Percentiles rank a stretch among this genome's conserved stretches.
Evolutionary conservation across 2,113 vertebrate species (phyloP).

Genomic region (Elanoides forficatus): DNA sequence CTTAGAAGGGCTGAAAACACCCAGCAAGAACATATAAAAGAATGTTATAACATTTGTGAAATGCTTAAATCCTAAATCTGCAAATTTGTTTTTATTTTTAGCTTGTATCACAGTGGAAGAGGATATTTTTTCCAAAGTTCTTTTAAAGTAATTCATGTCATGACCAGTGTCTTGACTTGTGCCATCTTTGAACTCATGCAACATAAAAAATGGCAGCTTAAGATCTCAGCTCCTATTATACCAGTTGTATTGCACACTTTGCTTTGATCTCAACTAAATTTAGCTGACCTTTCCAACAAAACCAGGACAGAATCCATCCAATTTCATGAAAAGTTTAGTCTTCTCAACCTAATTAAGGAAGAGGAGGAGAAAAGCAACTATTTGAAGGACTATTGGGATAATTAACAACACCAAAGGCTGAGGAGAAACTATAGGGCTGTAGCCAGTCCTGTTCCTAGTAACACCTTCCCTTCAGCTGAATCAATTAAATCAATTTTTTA

Average conservation of each 20-base stretch:
- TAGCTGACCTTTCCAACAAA: background rate
- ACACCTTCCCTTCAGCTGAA: background rate
- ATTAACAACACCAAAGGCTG: background rate
- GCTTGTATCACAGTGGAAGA: background rate
- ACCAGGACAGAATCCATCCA: background rate
- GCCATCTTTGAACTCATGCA: background rate
- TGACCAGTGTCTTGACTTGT: background rate
- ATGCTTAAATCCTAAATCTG: background rate
- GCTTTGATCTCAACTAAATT: background rate
- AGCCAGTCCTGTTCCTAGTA: background rate
- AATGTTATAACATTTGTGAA: background rate
- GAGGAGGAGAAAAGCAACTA: background rate
- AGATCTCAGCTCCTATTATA: background rate
- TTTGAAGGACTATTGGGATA: background rate
- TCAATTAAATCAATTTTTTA: background rate
- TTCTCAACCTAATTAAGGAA: background rate
- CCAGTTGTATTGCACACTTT: background rate
- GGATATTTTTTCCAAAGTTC: background rate
- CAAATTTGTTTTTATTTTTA: background rate
- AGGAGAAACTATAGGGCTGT: background rate
- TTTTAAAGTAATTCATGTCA: background rate
- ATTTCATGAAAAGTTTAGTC: background rate
- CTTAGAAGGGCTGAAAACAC: background rate
- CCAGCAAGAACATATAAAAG: background rate
- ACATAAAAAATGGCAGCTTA: background rate